Evolutionary conservation across 2,113 vertebrate genomes (phyloP), one percentile per base, ranked within the genome.

Genomic region (Tretioscincus oriximinensis): DNA sequence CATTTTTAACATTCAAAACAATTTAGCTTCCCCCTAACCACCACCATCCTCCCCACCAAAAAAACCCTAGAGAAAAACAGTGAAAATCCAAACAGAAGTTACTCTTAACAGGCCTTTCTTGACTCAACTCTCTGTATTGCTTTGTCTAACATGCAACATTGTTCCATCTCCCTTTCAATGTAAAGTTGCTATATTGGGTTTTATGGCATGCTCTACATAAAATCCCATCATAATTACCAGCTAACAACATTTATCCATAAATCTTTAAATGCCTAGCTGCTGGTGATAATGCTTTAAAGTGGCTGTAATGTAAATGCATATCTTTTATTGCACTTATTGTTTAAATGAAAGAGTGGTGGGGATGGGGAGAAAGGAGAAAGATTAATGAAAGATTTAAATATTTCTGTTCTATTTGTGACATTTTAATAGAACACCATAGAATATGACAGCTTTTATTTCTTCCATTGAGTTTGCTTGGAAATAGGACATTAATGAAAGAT

Each of bases 361-460:
- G 70, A 21, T 28, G 28, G 29, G 31, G 21, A 29, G 49, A 8
- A 41, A 7, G 28, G 16, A 81, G 79, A 81, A 86, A 89, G 84
- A 85, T 89, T 90, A 88, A 90, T 92, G 85, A 90, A 91, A 84
- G 81, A 82, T 90, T 87, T 84, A 92, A 88, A 82, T 83, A 80
- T 86, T 86, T 77, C 67, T 76, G 69, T 79, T 84, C 73, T 83
- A 51, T 73, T 70, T 28, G 7, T 41, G 69, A 70, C 60, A 76
- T 76, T 0, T 51, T 14, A 73, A 68, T 51, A 77, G 7, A 18
- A 29, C 76, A 69, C 58, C 61, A 65, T 72, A 67, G 80, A 60
- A 63, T 66, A 31, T 64, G 79, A 73, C 35, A 22, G 16, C 7
- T 45, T 35, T 21, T 9, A 28, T 1, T 35, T 6, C 66, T 22